Base-by-base conservation (phyloP, 1,140 invertebrate genomes). In the Spodoptera frugiperda region DNA sequence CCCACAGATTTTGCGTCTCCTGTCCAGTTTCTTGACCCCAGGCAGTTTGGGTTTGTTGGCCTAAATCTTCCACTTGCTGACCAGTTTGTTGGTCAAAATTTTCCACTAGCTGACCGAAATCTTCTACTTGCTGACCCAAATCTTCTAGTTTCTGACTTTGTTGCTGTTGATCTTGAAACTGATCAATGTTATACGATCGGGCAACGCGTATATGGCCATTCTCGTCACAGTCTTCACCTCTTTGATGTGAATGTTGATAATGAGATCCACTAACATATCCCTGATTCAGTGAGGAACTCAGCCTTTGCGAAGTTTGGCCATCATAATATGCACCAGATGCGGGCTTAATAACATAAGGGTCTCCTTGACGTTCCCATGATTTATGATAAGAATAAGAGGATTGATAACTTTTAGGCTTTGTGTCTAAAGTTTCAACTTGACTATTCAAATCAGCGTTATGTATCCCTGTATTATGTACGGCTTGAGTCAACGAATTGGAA, bases 331-430 rank as follows among this genome's bases (percentile, higher is more conserved):
- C 78, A 51, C 79, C 77, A 74, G 77, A 84, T 30, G 75, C 81
- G 14, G 94, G 93, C 74, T 90, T 83, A 44, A 94, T 94, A 12
- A 93, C 82, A 49, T 94, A 94, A 33, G 94, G 94, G 82, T 93
- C 93, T 15, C 93, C 94, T 72, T 90, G 92, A 65, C 91, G 90
- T 85, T 94, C 94, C 94, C 94, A 94, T 30, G 94, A 91, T 78
- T 94, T 94, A 48, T 94, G 91, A 77, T 94, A 94, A 8, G 93
- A 91, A 80, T 94, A 94, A 19, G 93, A 94, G 14, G 92, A 94
- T n/a, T 94, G 90, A 81, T 94, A 94, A 74, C 85, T 91, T 89
- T 94, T 94, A 1, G 94, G 94, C 71, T 86, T 88, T 1, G 84
- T 73, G 76, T 81, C 82, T 15, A 84, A 49, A 79, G 80, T 67